phyloP scores from a whole-genome alignment of 1,140 invertebrate genomes.

The Globodera ellingtonae region DNA sequence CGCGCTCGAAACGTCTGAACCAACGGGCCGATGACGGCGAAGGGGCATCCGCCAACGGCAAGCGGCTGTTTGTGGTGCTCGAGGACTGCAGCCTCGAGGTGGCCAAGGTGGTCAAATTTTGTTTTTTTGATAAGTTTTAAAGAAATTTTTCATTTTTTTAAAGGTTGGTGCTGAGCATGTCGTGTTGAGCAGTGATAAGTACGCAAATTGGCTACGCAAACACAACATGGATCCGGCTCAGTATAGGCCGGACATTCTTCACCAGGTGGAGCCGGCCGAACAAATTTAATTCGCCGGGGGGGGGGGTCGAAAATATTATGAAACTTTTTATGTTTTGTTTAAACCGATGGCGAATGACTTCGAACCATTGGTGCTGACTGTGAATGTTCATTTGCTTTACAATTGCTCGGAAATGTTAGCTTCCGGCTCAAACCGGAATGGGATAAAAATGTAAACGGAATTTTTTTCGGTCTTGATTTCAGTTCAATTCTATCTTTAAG shows the following conservation, averaged over 20 bases:
- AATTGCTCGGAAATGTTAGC: no score
- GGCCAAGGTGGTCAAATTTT: slow-evolving; percentile 77
- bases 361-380: no score
- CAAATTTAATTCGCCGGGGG: no score
- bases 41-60: slow-evolving; percentile 28
- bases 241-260: slow-evolving; percentile 70
- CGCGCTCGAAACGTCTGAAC: slow-evolving; percentile 33
- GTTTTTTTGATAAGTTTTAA: slow-evolving; percentile 5
- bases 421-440: no score
- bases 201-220: slow-evolving; percentile 67
- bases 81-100: slow-evolving; percentile 92
- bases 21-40: neutral
- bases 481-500: no score
- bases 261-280: slow-evolving; percentile 65
- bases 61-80: slow-evolving; percentile 80
- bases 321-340: no score
- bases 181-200: slow-evolving; percentile 69
- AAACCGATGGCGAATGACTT: no score
- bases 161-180: slow-evolving; percentile 69
- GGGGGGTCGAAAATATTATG: no score
- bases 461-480: no score
- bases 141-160: slow-evolving; percentile 43
- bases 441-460: no score
- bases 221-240: slow-evolving; percentile 67
- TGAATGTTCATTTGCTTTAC: no score